Conservation (phyloP, 2,888 invertebrate genomes). For the Onchidella celtica region DNA sequence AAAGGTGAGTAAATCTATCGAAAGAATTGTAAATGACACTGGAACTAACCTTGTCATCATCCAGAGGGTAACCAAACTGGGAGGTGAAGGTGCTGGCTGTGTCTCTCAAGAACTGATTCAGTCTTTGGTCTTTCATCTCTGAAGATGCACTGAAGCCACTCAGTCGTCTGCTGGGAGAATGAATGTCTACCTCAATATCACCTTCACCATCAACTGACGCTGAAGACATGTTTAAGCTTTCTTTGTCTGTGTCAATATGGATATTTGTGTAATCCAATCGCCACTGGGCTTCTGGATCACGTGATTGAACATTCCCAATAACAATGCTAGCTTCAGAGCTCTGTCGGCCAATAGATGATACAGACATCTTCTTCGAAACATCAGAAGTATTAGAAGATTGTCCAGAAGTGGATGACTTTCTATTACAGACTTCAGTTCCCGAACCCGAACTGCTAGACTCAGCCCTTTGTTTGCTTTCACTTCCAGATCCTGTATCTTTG, state of each 20-base stretch:
- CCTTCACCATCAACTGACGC: slow-evolving; percentile 5
- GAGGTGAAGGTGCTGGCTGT: slow-evolving; percentile 39
- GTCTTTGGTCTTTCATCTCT: slow-evolving; percentile 34
- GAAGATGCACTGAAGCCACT: slow-evolving; percentile 43
- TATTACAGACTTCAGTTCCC: slow-evolving; percentile 9
- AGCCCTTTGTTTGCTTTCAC: background rate
- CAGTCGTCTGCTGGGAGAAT: slow-evolving; percentile 16
- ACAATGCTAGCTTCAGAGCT: slow-evolving; percentile 41
- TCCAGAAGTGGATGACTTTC: slow-evolving; percentile 4
- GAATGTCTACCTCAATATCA: background rate
- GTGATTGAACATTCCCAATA: slow-evolving; percentile 52
- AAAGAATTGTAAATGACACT: too few relatives aligned
- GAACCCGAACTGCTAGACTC: background rate
- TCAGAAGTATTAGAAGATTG: background rate
- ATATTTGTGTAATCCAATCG: slow-evolving; percentile 70
- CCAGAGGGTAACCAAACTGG: slow-evolving; percentile 35
- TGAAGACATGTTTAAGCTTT: slow-evolving; percentile 43
- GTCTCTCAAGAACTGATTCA: slow-evolving; percentile 46
- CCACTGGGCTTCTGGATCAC: slow-evolving; percentile 59
- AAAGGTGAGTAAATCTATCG: too few relatives aligned
- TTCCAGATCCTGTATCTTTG: background rate
- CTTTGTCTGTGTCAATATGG: slow-evolving; percentile 67
- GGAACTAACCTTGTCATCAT: slow-evolving; percentile 49
- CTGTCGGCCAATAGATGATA: slow-evolving; percentile 23
- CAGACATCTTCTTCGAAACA: slow-evolving; percentile 1